Evolutionary conservation across 2,797 vertebrate species (phyloP).

Genomic region (Bufotes viridis): DNA sequence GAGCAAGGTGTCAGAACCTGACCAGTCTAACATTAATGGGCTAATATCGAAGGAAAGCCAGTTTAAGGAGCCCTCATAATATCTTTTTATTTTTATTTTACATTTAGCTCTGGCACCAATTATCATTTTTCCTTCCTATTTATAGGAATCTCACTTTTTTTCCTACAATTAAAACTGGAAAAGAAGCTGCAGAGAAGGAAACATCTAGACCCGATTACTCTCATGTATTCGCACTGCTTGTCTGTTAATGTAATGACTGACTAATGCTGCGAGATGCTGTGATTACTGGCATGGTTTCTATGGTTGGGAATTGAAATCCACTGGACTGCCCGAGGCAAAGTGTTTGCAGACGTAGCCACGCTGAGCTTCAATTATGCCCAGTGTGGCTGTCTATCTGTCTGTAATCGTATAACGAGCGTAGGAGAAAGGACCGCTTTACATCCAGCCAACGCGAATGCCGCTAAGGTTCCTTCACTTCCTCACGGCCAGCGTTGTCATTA

Average conservation of each 20-base stretch:
- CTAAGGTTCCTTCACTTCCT: not conserved
- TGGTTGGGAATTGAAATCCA: conserved; percentile 56
- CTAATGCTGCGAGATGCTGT: conserved; percentile 15
- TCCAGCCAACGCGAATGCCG: not conserved
- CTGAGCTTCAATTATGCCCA: conserved; percentile 60
- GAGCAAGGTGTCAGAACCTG: too few species aligned
- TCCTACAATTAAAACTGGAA: not conserved
- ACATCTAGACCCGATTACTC: not conserved
- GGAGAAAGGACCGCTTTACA: not conserved
- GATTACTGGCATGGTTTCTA: conserved; percentile 49
- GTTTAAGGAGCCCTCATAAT: not conserved
- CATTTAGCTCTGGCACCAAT: not conserved
- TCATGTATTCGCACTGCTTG: not conserved
- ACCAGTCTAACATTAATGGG: too few species aligned
- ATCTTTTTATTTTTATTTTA: not conserved
- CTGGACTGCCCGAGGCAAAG: conserved; percentile 53
- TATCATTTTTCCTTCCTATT: not conserved
- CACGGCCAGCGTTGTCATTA: not conserved
- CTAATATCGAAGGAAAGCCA: too few species aligned
- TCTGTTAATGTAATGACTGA: conserved; percentile 18
- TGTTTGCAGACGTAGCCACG: conserved; percentile 56
- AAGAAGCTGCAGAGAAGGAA: not conserved
- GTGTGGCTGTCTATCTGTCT: conserved; percentile 47
- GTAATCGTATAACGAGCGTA: conserved; percentile 41
- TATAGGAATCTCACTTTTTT: not conserved